Evolutionary conservation across 1,140 invertebrate species (phyloP).

Genomic region (Tribolium madens): DNA sequence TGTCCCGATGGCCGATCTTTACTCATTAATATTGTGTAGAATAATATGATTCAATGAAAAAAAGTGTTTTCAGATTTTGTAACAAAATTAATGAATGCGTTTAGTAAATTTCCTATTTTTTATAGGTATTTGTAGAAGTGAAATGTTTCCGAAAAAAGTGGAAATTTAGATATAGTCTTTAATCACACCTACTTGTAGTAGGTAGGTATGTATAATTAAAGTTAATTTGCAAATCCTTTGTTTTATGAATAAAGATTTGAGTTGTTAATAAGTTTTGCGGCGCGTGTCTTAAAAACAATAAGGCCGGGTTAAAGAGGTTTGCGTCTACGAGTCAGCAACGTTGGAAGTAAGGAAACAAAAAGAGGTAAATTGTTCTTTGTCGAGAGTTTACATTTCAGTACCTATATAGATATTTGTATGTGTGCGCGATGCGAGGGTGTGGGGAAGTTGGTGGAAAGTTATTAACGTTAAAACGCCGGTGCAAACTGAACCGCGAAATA

Average conservation of each 20-base stretch:
- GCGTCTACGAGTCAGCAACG: slow-evolving; percentile 2
- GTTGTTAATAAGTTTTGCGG: background rate
- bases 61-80: too few relatives aligned
- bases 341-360: slow-evolving; percentile 43
- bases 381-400: slow-evolving; percentile 52
- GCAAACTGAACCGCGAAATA: slow-evolving; percentile 59
- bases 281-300: slow-evolving; percentile 3
- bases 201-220: too few relatives aligned
- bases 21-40: too few relatives aligned
- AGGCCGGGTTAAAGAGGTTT: background rate
- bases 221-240: too few relatives aligned
- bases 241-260: background rate
- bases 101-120: too few relatives aligned
- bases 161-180: too few relatives aligned
- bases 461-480: slow-evolving; percentile 62
- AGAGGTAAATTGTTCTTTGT: slow-evolving; percentile 50
- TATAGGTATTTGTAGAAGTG: too few relatives aligned
- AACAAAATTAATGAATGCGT: too few relatives aligned
- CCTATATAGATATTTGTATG: background rate
- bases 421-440: slow-evolving; percentile 13
- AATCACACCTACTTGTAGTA: too few relatives aligned
- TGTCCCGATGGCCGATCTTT: too few relatives aligned
- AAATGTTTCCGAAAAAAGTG: too few relatives aligned
- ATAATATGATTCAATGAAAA: too few relatives aligned
- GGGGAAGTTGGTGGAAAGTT: slow-evolving; percentile 55